A percentile compares a stretch with the other conserved stretches of the same genome.
These are phyloP conservation scores for Sphaerodactylus townsendi DNA, from an alignment of 2,113 vertebrate species.

Conservation along the genomic window DNA sequence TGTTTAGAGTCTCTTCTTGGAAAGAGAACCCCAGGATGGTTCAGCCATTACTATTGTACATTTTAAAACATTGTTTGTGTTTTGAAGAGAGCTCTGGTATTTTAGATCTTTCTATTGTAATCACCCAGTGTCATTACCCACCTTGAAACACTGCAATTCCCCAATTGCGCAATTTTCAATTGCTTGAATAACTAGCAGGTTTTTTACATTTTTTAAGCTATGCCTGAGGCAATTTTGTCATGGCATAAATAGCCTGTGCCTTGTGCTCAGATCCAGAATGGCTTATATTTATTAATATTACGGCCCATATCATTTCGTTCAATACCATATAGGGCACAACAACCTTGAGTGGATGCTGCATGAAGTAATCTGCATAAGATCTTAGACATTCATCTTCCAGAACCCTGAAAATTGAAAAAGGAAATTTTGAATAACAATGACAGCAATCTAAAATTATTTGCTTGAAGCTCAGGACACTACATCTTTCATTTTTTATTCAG, in stretches of 20 bases:
- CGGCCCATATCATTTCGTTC: background rate
- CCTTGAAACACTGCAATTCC: background rate
- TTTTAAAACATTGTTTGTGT: background rate
- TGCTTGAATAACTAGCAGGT: slow-evolving; percentile 7
- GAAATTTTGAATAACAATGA: slow-evolving; percentile 30
- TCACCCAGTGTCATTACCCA: slow-evolving; percentile 3
- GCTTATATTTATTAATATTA: slow-evolving; percentile 34
- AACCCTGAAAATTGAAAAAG: slow-evolving; percentile 45
- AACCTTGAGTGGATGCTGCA: slow-evolving; percentile 45
- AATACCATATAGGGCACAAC: background rate
- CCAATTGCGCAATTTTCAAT: background rate
- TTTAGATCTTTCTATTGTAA: slow-evolving; percentile 24
- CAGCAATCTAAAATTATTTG: slow-evolving; percentile 21
- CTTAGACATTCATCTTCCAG: slow-evolving; percentile 31
- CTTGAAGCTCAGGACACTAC: slow-evolving; percentile 28
- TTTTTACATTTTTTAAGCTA: background rate
- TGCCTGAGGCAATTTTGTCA: background rate
- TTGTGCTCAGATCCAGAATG: background rate
- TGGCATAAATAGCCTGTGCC: background rate
- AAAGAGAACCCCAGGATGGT: background rate
- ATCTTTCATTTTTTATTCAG: slow-evolving; percentile 17
- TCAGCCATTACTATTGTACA: slow-evolving; percentile 11
- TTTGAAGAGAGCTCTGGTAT: slow-evolving; percentile 16
- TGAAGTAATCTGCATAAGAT: slow-evolving; percentile 25
- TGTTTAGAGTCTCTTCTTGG: slow-evolving; percentile 26